Conservation (phyloP, 2,797 vertebrate genomes). For the Chloroceryle amazona region DNA sequence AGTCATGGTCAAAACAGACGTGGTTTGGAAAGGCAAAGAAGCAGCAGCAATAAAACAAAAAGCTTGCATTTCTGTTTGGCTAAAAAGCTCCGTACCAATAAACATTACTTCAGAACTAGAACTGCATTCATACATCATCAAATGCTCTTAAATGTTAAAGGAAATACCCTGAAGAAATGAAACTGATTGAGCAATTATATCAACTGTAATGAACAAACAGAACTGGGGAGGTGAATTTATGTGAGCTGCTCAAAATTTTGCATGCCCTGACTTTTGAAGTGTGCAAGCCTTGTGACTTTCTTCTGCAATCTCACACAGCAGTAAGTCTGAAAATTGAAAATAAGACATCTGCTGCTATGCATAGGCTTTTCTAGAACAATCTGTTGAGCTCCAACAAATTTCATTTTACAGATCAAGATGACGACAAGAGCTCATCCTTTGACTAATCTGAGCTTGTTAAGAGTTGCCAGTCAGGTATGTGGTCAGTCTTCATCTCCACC, state of each 20-base stretch:
- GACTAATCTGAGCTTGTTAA: not conserved
- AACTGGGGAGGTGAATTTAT: not conserved
- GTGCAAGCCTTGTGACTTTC: not conserved
- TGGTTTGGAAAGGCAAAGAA: not conserved
- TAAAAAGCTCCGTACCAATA: not conserved
- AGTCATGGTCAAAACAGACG: not conserved
- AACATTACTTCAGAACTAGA: not conserved
- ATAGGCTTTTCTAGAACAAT: not conserved
- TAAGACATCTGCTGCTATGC: not conserved
- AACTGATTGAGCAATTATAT: conserved; percentile 19
- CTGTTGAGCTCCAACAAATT: not conserved
- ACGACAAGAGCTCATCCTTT: not conserved
- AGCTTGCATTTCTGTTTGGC: not conserved
- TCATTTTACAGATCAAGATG: not conserved
- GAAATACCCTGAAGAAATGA: not conserved
- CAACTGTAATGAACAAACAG: not conserved
- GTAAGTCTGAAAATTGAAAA: not conserved
- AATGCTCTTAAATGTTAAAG: not conserved
- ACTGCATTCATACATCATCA: not conserved
- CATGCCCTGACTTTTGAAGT: conserved; percentile 1
- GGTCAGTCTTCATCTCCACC: not conserved
- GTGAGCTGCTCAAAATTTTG: not conserved
- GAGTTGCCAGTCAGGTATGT: not conserved
- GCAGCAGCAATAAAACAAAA: not conserved
- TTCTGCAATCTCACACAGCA: not conserved